These are phyloP conservation scores for Isotomurus palustris DNA, from an alignment of 2,888 invertebrate species.

Conservation along the genomic window DNA sequence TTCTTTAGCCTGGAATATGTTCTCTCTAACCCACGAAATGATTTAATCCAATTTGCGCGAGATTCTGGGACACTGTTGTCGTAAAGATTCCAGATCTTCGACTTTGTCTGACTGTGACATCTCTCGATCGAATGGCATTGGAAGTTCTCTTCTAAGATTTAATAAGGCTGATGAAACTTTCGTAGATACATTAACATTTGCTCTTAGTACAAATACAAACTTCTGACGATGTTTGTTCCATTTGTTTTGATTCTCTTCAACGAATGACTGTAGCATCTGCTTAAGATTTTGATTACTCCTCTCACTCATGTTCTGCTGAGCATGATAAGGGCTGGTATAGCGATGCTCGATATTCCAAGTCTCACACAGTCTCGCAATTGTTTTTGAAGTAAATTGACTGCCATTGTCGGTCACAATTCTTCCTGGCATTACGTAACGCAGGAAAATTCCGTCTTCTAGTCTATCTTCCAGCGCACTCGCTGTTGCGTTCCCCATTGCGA, in stretches of 20 bases:
- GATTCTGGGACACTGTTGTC: too few species aligned
- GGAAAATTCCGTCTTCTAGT: conserved; percentile 34
- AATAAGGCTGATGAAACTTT: conserved; percentile 15
- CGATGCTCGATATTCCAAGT: conserved; percentile 23
- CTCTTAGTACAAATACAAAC: conserved; percentile 10
- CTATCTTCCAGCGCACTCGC: conserved; percentile 16
- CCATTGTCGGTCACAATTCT: conserved; percentile 31
- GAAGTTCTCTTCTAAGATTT: conserved; percentile 14
- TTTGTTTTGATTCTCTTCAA: conserved; percentile 8
- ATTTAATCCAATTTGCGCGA: conserved; percentile 11
- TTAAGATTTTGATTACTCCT: conserved; percentile 23
- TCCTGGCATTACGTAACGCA: conserved; percentile 24
- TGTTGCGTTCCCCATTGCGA: conserved; percentile 26
- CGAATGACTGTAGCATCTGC: conserved; percentile 16
- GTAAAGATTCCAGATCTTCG: too few species aligned
- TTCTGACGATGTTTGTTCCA: conserved; percentile 22
- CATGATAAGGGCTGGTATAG: conserved; percentile 20
- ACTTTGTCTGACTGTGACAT: too few species aligned
- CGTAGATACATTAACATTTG: conserved; percentile 10
- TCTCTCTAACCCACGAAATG: conserved; percentile 12
- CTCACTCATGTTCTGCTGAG: conserved; percentile 26
- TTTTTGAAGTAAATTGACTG: conserved; percentile 22
- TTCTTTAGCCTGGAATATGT: conserved; percentile 8
- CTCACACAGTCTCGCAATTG: conserved; percentile 18
- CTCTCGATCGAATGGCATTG: conserved; percentile 14